phyloP scores from a whole-genome alignment of 2,888 invertebrate genomes.

The Bruchidius siliquastri region DNA sequence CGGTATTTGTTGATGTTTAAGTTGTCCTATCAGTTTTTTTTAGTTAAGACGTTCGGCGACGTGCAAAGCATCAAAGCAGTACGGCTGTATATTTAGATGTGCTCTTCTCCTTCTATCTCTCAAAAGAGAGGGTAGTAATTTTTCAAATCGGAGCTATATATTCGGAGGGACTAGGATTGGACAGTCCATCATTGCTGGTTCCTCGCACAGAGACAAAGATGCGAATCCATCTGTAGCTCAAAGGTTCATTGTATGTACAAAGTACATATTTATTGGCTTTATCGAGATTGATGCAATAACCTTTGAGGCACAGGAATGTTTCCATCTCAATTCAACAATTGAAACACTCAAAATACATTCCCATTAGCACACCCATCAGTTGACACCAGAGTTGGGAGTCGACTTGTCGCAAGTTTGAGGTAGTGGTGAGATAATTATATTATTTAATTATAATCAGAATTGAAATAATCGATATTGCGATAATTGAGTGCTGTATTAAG shows the following conservation, averaged over 20 bases:
- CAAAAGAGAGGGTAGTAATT: neutral
- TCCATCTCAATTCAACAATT: too few species aligned
- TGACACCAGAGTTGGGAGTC: too few species aligned
- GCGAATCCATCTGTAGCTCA: too few species aligned
- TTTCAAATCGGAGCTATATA: neutral
- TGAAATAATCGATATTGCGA: too few species aligned
- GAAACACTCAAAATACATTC: too few species aligned
- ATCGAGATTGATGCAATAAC: too few species aligned
- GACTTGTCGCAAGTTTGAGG: too few species aligned
- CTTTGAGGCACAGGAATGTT: too few species aligned
- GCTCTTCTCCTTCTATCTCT: neutral
- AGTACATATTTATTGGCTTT: neutral
- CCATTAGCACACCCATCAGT: too few species aligned
- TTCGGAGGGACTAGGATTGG: neutral
- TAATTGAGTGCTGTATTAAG: too few species aligned
- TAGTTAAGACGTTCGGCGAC: slow-evolving; percentile 10
- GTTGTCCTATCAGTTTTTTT: slow-evolving; percentile 29
- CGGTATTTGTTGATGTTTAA: slow-evolving; percentile 47
- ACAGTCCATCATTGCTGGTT: neutral
- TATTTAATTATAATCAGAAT: too few species aligned
- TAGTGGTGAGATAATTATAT: too few species aligned
- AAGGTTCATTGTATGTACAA: neutral
- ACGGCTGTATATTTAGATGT: neutral
- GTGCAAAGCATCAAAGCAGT: slow-evolving; percentile 2
- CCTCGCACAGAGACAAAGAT: neutral